Evolutionary conservation across 2,113 vertebrate species (phyloP), one percentile per base, ranked within the genome.

Genomic region (Notechis scutatus): DNA sequence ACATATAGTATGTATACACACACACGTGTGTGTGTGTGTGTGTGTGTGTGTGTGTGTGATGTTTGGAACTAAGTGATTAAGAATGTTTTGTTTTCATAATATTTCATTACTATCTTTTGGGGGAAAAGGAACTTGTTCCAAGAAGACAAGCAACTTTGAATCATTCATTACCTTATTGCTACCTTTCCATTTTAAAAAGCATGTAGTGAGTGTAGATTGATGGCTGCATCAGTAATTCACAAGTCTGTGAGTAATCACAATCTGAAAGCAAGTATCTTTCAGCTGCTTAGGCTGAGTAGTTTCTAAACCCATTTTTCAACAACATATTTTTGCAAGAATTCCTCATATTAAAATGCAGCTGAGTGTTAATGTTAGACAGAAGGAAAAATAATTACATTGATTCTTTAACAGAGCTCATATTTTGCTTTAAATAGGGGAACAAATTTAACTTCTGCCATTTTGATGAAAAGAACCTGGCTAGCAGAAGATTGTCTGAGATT

Each of bases 131-230:
- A 0, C 69, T 59, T 39, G 91, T 64, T 64, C 89, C 92, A 64
- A 88, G 91, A 91, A 94, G 81, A 15, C 85, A 94, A 89, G 87
- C 92, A 3, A 4, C 90, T 85, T 47, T 89, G 95, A 94, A 47
- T 1, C 54, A 90, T 50, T 1, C 54, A 90, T 45, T 3, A 89
- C 93, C 61, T 92, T 42, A 92, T 91, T 92, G 93, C 3, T 92
- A 93, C 74, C 92, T 87, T 88, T 92, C n/a, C 10, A 89, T 59
- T 92, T 59, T 15, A 95, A 92, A 95, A 64, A 29, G 29, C 86
- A 92, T 87, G 54, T 11, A 23, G 18, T 86, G 85, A 57, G 50
- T 90, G 88, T 64, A 91, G 93, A 74, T 93, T 89, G 47, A 90
- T 54, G n/a, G 10, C 24, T 47, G 11, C 23, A 45, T 88, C 34